A percentile compares a stretch with the other conserved stretches of the same genome.
Evolutionary conservation across 2,888 invertebrate species (phyloP).

Genomic region (Arctia plantaginis): DNA sequence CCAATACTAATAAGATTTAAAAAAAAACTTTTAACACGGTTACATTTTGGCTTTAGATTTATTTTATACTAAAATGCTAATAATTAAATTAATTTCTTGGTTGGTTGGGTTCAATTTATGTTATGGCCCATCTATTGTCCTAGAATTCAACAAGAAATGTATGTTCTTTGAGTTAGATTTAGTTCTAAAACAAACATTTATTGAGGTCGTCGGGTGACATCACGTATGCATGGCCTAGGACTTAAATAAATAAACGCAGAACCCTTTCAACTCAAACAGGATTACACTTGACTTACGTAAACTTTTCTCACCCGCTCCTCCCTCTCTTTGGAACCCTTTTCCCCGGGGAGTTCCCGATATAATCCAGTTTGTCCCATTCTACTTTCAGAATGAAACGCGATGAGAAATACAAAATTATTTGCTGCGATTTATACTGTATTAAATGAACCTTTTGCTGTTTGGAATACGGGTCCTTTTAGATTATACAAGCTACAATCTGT

Average conservation of each 20-base stretch:
- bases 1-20: background rate
- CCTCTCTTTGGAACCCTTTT: slow-evolving; percentile 21
- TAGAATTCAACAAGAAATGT: background rate
- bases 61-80: too few species aligned
- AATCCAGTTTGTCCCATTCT: slow-evolving; percentile 77
- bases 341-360: slow-evolving; percentile 67
- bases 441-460: slow-evolving; percentile 36
- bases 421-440: slow-evolving; percentile 13
- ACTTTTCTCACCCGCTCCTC: slow-evolving; percentile 58
- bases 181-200: slow-evolving; percentile 12
- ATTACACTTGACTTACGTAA: slow-evolving; percentile 73
- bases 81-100: too few species aligned
- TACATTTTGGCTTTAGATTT: too few species aligned
- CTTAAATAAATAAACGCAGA: slow-evolving; percentile 46
- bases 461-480: slow-evolving; percentile 28
- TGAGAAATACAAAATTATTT: slow-evolving; percentile 39
- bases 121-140: background rate
- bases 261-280: slow-evolving; percentile 64
- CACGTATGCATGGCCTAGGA: slow-evolving; percentile 34
- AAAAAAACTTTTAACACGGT: background rate
- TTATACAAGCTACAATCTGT: slow-evolving; percentile 25
- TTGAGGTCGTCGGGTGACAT: slow-evolving; percentile 17
- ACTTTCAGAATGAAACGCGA: slow-evolving; percentile 66
- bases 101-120: too few species aligned
- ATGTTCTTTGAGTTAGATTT: background rate